Percentiles rank a stretch among this genome's conserved stretches.
Conservation (phyloP, 2,888 invertebrate genomes). For the Norana najaformis region DNA sequence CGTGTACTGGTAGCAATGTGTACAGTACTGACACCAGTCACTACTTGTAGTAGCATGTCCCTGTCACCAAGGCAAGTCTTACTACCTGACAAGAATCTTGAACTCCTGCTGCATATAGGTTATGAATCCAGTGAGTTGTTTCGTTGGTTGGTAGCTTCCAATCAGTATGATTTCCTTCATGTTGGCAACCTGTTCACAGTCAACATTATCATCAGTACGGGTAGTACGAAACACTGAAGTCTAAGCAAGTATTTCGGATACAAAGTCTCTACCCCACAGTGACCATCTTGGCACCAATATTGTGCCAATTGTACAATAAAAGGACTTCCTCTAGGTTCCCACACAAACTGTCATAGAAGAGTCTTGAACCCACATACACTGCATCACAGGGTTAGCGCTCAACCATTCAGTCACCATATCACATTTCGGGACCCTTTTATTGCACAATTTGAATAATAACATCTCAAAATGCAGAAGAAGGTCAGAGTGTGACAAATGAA, state of each 20-base stretch:
- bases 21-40: too few relatives aligned
- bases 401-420: background rate
- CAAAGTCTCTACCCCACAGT: too few relatives aligned
- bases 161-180: slow-evolving; percentile 89
- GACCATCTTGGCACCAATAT: too few relatives aligned
- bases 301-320: too few relatives aligned
- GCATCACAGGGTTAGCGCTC: background rate
- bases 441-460: background rate
- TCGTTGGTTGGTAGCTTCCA: slow-evolving; percentile 84
- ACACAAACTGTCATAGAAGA: too few relatives aligned
- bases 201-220: background rate
- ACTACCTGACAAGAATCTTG: slow-evolving; percentile 76
- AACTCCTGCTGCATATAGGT: slow-evolving; percentile 82
- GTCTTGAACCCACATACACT: too few relatives aligned
- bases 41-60: too few relatives aligned
- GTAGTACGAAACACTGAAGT: too few relatives aligned
- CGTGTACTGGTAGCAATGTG: too few relatives aligned
- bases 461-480: background rate
- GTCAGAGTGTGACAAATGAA: background rate
- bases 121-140: slow-evolving; percentile 81
- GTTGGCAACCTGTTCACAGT: slow-evolving; percentile 71
- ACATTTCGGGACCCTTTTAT: background rate
- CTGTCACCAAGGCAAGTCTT: background rate
- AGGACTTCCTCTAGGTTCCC: too few relatives aligned
- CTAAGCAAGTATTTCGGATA: too few relatives aligned